Evolutionary conservation across 2,797 vertebrate species (phyloP), one percentile per base, ranked within the genome.

Genomic region (Cynodonichthys magdalenae): DNA sequence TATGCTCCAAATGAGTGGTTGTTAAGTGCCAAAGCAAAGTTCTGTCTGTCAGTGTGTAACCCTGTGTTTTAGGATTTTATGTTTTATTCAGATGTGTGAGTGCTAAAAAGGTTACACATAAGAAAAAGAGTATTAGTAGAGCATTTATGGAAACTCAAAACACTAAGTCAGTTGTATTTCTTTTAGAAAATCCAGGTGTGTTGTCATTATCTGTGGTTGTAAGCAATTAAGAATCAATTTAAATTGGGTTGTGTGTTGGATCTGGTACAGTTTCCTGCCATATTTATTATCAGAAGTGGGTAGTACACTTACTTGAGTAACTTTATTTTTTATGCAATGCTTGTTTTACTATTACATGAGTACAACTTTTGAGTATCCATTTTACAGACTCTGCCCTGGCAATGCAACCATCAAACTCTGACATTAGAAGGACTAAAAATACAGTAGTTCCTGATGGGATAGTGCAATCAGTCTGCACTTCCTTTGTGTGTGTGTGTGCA

Each of bases 301-400:
- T 24, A 24, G 24, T 24, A 24, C 24, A 24, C 3, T 24, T 24
- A 24, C 24, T 24, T 24, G 24, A 24, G 24, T 24, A 24, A 24
- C 24, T 24, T 24, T 2, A 24, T 3, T 24, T 24, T 24, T 24
- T 24, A 2, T 3, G 3, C 24, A 24, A 24, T 24, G 24, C 2
- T 24, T 24, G 2, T 2, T 24, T 24, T 24, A 24, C 24, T 24
- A 2, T 24, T 24, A 24, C 24, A 24, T 24, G 24, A 24, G 24
- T 24, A 24, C 24, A 24, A 24, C 24, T 24, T 24, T 24, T 24
- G 24, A 24, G 24, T 3, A 24, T 69, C 79, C 58, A 3, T 81
- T 88, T 84, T 84, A 84, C 84, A 84, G 75, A 86, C 79, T 87
- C 63, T 52, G 58, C 70, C 83, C 58, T 89, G 85, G 80, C 77